Evolutionary conservation across 2,797 vertebrate genomes (phyloP).

Genomic region (Melanotaenia nigrans): DNA sequence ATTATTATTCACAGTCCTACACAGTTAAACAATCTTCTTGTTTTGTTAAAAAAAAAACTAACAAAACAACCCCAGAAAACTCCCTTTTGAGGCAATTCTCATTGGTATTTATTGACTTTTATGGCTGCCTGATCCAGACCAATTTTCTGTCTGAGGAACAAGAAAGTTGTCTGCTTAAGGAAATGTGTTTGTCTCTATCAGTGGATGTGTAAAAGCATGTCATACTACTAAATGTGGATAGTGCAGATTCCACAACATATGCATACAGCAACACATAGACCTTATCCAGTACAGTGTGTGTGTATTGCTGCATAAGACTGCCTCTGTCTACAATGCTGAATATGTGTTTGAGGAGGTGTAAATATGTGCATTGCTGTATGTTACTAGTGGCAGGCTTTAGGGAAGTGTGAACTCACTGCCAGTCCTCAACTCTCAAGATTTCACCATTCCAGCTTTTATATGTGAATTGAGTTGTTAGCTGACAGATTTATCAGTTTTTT

Average conservation of each 20-base stretch:
- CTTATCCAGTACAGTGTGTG: not conserved
- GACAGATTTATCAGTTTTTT: constrained; percentile 15
- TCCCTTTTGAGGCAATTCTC: not conserved
- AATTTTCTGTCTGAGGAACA: not conserved
- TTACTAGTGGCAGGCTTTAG: constrained; percentile 47
- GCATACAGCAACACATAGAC: not conserved
- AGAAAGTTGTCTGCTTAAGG: not conserved
- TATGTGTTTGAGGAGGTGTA: not conserved
- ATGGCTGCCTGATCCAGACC: not conserved
- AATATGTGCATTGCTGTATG: constrained; percentile 13
- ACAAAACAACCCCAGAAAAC: not conserved
- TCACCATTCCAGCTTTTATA: constrained; percentile 25
- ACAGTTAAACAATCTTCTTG: no score
- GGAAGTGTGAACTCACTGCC: constrained; percentile 65
- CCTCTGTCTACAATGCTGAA: constrained; percentile 7
- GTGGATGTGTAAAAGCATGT: not conserved
- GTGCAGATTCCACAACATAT: no score
- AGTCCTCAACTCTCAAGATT: constrained; percentile 35
- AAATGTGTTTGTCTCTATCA: not conserved
- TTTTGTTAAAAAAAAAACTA: no score
- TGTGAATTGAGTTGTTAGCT: constrained; percentile 38
- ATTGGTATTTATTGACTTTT: not conserved
- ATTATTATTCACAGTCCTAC: no score
- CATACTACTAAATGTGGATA: no score
- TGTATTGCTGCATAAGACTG: not conserved